A percentile compares a stretch with the other conserved stretches of the same genome.
Evolutionary conservation across 1,140 invertebrate species (phyloP).

Genomic region (Brachionus rotundiformis): DNA sequence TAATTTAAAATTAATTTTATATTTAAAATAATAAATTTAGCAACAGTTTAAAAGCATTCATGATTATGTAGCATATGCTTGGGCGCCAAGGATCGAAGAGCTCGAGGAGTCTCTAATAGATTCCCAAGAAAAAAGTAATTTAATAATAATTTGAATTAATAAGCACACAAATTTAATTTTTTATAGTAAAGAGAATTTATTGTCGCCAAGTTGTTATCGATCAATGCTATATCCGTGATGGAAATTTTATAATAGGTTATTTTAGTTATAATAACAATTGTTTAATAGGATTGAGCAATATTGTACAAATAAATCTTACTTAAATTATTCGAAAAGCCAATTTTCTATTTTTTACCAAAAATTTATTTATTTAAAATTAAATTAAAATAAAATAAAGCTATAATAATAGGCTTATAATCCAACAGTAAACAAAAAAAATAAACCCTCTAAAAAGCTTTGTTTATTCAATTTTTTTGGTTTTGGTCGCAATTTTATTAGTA

Average conservation of each 20-base stretch:
- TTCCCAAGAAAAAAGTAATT: neutral
- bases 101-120: neutral
- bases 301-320: conserved; percentile 1
- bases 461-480: too few species aligned
- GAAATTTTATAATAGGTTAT: conserved; percentile 39
- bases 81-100: neutral
- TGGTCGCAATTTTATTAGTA: too few species aligned
- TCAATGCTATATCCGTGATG: neutral
- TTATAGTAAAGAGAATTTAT: neutral
- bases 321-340: neutral
- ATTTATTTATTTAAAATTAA: too few species aligned
- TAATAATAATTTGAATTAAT: neutral
- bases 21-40: neutral
- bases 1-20: neutral
- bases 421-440: too few species aligned
- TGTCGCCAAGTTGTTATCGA: neutral
- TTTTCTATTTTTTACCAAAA: too few species aligned
- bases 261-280: conserved; percentile 43
- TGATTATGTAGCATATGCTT: conserved; percentile 36
- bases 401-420: too few species aligned
- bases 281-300: conserved; percentile 2
- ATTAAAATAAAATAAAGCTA: too few species aligned
- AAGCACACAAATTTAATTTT: neutral
- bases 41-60: conserved; percentile 9
- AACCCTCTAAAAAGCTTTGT: too few species aligned